Evolutionary conservation across 2,888 invertebrate genomes (phyloP).

Genomic region (Lottia gigantea): DNA sequence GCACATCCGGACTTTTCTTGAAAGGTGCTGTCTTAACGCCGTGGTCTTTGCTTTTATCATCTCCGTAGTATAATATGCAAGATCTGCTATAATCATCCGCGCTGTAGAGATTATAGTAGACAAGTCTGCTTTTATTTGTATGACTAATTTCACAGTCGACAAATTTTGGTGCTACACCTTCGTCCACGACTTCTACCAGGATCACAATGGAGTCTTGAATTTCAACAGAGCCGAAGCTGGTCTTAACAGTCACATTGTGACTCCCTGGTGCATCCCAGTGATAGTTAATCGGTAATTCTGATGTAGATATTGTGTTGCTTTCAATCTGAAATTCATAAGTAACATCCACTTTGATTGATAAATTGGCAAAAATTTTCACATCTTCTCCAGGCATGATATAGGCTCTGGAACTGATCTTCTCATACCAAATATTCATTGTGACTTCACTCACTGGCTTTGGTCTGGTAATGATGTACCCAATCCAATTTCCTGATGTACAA

Average conservation of each 20-base stretch:
- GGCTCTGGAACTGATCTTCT: conserved; percentile 34
- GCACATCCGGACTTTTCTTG: conserved; percentile 20
- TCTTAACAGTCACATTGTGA: conserved; percentile 45
- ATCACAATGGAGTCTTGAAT: conserved; percentile 38
- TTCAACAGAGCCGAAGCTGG: conserved; percentile 38
- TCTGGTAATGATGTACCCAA: conserved; percentile 39
- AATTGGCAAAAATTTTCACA: conserved; percentile 41
- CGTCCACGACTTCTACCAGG: conserved; percentile 45
- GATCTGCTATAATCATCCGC: conserved; percentile 38
- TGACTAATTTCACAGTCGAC: conserved; percentile 40
- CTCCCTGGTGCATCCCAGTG: conserved; percentile 52
- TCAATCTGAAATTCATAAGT: conserved; percentile 54
- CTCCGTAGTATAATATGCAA: conserved; percentile 45
- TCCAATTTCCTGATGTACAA: conserved; percentile 35
- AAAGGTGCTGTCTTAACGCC: conserved; percentile 31
- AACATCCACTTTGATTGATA: conserved; percentile 36
- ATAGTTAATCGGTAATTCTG: conserved; percentile 34
- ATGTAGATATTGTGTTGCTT: conserved; percentile 43
- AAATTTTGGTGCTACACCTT: conserved; percentile 45
- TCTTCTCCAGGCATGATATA: conserved; percentile 61
- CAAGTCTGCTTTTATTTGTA: conserved; percentile 22
- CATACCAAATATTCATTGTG: conserved; percentile 30
- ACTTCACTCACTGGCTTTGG: conserved; percentile 28
- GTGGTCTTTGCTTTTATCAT: conserved; percentile 24
- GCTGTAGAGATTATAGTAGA: conserved; percentile 34